Conservation (phyloP, 1,140 invertebrate species). For the Dermatophagoides farinae region DNA sequence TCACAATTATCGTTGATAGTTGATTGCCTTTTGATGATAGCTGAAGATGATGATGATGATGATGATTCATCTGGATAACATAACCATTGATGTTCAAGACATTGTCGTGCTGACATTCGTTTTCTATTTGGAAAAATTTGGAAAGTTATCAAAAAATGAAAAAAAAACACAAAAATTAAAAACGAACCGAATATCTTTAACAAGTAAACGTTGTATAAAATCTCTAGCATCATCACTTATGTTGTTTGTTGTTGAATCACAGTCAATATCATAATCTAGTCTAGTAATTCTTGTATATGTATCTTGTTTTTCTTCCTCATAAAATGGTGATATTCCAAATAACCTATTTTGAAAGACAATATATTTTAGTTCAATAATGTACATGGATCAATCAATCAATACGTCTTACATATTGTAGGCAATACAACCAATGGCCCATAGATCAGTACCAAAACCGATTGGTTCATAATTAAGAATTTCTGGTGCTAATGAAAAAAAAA, state of each 20-base stretch:
- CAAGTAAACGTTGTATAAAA: constrained; percentile 61
- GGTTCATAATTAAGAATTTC: constrained; percentile 86
- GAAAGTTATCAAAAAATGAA: neutral
- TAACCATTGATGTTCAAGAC: neutral
- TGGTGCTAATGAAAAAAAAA: constrained; percentile 43
- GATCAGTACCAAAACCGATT: constrained; percentile 70
- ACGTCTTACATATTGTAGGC: constrained; percentile 49
- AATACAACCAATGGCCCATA: constrained; percentile 64
- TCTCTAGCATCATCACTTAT: constrained; percentile 59
- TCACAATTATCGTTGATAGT: neutral
- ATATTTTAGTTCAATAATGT: constrained; percentile 21
- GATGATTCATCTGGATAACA: neutral
- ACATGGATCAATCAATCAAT: constrained; percentile 73
- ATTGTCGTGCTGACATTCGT: neutral
- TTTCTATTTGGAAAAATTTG: neutral
- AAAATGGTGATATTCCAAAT: constrained; percentile 63
- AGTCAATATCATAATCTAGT: constrained; percentile 68
- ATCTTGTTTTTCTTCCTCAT: constrained; percentile 76
- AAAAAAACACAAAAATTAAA: neutral
- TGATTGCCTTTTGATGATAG: neutral
- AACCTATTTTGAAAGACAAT: constrained; percentile 21
- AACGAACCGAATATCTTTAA: constrained; percentile 55
- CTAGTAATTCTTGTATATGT: constrained; percentile 82
- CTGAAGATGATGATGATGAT: neutral
- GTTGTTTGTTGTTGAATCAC: constrained; percentile 64